A percentile compares a stretch with the other conserved stretches of the same genome.
Conservation (phyloP, 2,797 vertebrate genomes). For the Clarias platycephalus region DNA sequence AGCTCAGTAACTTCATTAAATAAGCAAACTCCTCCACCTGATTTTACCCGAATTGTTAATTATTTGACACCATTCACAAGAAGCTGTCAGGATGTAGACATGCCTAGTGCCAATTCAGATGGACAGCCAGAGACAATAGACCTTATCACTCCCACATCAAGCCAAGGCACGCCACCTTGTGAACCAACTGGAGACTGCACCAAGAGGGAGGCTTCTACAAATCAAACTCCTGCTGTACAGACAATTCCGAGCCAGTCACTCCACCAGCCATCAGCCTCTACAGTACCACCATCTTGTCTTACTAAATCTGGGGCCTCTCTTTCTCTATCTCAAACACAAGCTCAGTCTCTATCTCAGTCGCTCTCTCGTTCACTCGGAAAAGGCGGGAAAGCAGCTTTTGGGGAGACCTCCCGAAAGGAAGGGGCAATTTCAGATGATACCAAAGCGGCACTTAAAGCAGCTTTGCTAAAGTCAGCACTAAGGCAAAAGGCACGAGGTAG, state of each 20-base stretch:
- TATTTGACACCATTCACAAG: slow-evolving; percentile 62
- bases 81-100: slow-evolving; percentile 81
- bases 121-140: slow-evolving; percentile 82
- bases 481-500: slow-evolving; percentile 85
- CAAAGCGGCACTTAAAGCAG: slow-evolving; percentile 90
- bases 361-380: slow-evolving; percentile 74
- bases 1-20: slow-evolving; percentile 63
- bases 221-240: slow-evolving; percentile 20
- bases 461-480: slow-evolving; percentile 84
- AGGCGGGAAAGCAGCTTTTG: slow-evolving; percentile 63
- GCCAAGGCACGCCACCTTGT: slow-evolving; percentile 62
- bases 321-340: slow-evolving; percentile 73
- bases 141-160: slow-evolving; percentile 76
- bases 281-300: slow-evolving; percentile 45
- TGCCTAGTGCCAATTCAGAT: slow-evolving; percentile 82
- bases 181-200: slow-evolving; percentile 67
- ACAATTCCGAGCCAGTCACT: slow-evolving; percentile 45
- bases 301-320: slow-evolving; percentile 69
- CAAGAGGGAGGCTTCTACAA: slow-evolving; percentile 53
- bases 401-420: slow-evolving; percentile 77
- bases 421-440: slow-evolving; percentile 92
- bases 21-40: slow-evolving; percentile 58
- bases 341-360: slow-evolving; percentile 73
- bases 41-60: slow-evolving; percentile 47
- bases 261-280: slow-evolving; percentile 52